Evolutionary conservation across 2,113 vertebrate genomes (phyloP).

Genomic region (Cichladusa arquata): DNA sequence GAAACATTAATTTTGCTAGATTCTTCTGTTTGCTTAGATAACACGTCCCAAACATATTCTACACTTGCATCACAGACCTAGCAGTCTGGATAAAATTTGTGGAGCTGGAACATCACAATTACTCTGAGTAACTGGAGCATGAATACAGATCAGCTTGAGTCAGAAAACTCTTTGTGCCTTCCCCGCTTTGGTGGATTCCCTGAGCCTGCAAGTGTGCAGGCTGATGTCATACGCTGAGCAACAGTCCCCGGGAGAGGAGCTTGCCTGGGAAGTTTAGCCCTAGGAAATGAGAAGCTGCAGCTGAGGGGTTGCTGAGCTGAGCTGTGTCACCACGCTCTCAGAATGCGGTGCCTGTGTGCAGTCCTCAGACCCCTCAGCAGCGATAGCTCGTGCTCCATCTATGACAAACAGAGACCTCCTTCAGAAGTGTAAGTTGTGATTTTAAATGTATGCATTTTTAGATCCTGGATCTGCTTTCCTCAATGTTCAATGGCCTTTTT

Average conservation of each 20-base stretch:
- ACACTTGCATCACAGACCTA: not conserved
- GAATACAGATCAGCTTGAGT: constrained; percentile 43
- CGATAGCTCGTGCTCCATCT: constrained; percentile 57
- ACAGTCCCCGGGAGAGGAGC: constrained; percentile 38
- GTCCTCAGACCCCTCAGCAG: constrained; percentile 59
- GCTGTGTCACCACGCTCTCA: not conserved
- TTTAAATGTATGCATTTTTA: not conserved
- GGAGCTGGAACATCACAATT: constrained; percentile 6
- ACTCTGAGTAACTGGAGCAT: constrained; percentile 35
- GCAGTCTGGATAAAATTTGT: not conserved
- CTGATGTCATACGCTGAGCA: constrained; percentile 50
- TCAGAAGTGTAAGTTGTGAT: constrained; percentile 57
- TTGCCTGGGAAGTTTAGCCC: constrained; percentile 4
- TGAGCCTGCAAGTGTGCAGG: constrained; percentile 26
- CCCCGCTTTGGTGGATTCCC: constrained; percentile 4
- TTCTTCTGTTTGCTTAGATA: not conserved
- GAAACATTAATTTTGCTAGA: not conserved
- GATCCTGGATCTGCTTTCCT: not conserved
- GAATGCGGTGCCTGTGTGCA: constrained; percentile 65
- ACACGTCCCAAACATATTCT: not conserved
- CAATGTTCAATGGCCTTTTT: not conserved
- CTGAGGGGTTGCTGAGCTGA: not conserved
- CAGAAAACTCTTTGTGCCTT: constrained; percentile 57
- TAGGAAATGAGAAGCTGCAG: not conserved
- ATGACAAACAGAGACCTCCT: constrained; percentile 35